phyloP scores from a whole-genome alignment of 2,888 invertebrate genomes.

The Lepidochrysops patricia region DNA sequence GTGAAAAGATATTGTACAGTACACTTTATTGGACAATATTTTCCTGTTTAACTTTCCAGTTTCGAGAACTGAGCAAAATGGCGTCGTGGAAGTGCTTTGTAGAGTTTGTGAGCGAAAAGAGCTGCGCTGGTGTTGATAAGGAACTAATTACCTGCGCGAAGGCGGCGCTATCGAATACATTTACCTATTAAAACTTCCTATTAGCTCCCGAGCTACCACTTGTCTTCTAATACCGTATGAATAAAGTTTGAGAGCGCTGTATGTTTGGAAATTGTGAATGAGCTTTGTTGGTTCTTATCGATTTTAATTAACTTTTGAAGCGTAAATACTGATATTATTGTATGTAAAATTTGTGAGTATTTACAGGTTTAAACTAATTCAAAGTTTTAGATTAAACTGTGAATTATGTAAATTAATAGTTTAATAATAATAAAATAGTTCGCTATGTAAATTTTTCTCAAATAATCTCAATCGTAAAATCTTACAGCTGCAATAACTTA shows the following conservation, averaged over 20 bases:
- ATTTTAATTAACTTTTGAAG: no score
- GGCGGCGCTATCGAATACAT: slow-evolving; percentile 20
- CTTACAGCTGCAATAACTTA: no score
- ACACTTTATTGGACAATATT: slow-evolving; percentile 11
- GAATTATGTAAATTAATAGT: no score
- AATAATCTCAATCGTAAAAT: no score
- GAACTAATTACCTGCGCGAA: slow-evolving; percentile 21
- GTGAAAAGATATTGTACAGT: background rate
- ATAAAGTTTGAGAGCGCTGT: background rate
- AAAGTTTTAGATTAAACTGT: no score
- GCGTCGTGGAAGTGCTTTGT: slow-evolving; percentile 18
- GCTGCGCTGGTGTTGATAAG: slow-evolving; percentile 22
- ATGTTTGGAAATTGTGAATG: no score
- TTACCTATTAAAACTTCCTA: slow-evolving; percentile 23
- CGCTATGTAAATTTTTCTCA: no score
- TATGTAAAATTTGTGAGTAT: no score
- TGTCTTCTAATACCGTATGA: background rate
- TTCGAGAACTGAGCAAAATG: slow-evolving; percentile 18
- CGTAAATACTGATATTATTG: no score
- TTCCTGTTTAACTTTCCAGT: slow-evolving; percentile 18
- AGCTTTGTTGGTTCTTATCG: no score
- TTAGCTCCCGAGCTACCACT: slow-evolving; percentile 18
- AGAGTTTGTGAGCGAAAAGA: slow-evolving; percentile 19
- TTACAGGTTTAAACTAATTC: no score
- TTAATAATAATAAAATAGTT: no score